Evolutionary conservation across 2,888 invertebrate species (phyloP), one percentile per base, ranked within the genome.

Genomic region (Pristionchus arcanus): DNA sequence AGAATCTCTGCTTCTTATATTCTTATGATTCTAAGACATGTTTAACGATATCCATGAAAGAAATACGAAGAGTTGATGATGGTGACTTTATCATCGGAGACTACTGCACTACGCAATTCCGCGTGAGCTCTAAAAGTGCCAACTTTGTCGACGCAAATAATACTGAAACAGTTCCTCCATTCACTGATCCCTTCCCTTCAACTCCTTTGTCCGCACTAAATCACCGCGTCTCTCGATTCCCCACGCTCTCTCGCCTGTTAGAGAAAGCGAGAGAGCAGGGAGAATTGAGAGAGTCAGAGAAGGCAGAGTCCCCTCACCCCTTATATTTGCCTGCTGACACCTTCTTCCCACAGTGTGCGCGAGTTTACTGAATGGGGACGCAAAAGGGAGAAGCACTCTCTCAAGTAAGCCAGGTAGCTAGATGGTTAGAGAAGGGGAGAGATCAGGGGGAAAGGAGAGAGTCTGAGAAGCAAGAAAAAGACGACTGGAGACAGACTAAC

Each of bases 281-380:
- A 25, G 25, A 63, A 63, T 63, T 7, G 63, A 37, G 74, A 31
- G 31, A 31, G 37, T 25, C 42, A 49, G 42, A 49, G 42, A 49
- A 49, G 74, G 19, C 0, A 1, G 16, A 74, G 15, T 74, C 31
- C 31, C 34, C 34, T 4, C 25, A 0, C 19, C 4, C 13, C 31
- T 83, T 28, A n/a, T 85, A 59, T 85, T 85, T 59, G 59, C 31
- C 34, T 31, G 25, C 55, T 34, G 59, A 85, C 59, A 85, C 59
- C 59, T 55, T 83, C 34, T 49, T 85, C 84, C 59, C 55, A 85
- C 59, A 85, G 42, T 42, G 37, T 34, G 84, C 84, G 84, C 59
- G 84, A 59, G 59, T 59, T 85, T 49, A 85, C 84, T 85, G 59
- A 55, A 59, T 53, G 84, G 84, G 9, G 42, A 28, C 16, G 28